Conservation (phyloP, 2,797 vertebrate species). For the Enteromius anoplus region DNA sequence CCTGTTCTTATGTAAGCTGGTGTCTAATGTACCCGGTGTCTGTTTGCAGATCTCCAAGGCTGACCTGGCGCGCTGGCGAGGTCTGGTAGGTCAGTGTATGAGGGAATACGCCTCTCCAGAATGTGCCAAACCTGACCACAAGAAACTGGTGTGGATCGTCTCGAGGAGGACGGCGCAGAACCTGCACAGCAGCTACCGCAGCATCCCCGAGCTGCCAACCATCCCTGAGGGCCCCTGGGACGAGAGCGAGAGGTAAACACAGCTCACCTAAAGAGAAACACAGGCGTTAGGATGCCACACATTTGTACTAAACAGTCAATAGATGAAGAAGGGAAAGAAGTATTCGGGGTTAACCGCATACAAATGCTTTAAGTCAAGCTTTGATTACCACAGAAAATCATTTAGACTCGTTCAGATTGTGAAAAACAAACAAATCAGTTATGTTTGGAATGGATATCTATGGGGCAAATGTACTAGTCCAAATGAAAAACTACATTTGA, state of each 20-base stretch:
- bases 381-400: neutral
- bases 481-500: neutral
- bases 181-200: slow-evolving; percentile 90
- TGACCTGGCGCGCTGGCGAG: slow-evolving; percentile 88
- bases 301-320: neutral
- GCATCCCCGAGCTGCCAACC: slow-evolving; percentile 90
- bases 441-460: neutral
- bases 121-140: slow-evolving; percentile 94
- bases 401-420: neutral
- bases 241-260: slow-evolving; percentile 85
- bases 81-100: slow-evolving; percentile 90
- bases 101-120: slow-evolving; percentile 92
- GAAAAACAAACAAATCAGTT: neutral
- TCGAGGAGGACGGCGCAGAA: slow-evolving; percentile 93
- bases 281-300: neutral
- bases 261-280: neutral
- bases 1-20: slow-evolving; percentile 57
- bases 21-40: slow-evolving; percentile 38
- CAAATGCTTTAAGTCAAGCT: neutral
- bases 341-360: neutral
- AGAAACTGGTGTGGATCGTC: slow-evolving; percentile 93
- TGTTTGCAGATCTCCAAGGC: slow-evolving; percentile 82
- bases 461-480: neutral
- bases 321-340: neutral
- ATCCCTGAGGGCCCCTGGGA: slow-evolving; percentile 91